A percentile compares a stretch with the other conserved stretches of the same genome.
Conservation (phyloP, 1,140 invertebrate species). For the Drosophila sulfurigaster region DNA sequence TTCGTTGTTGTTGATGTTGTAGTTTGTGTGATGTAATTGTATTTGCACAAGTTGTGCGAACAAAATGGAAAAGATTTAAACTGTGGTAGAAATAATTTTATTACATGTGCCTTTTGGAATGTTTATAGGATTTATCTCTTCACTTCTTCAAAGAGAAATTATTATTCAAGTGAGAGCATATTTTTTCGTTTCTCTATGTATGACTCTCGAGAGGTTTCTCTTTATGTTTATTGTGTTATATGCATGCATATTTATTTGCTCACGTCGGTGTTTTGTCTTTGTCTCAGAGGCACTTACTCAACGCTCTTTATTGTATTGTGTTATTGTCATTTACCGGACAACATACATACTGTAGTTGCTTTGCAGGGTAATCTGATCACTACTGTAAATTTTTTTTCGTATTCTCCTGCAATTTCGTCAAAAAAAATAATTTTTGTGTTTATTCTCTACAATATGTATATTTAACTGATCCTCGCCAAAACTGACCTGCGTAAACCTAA, state of each 20-base stretch:
- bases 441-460: constrained; percentile 66
- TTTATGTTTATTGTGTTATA: constrained; percentile 22
- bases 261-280: constrained; percentile 55
- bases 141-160: too few species aligned
- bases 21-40: constrained; percentile 21
- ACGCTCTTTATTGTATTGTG: constrained; percentile 40
- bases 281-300: constrained; percentile 47
- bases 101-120: too few species aligned
- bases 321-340: constrained; percentile 1
- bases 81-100: background rate
- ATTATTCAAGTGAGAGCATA: too few species aligned
- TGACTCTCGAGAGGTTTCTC: background rate
- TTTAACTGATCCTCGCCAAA: constrained; percentile 44
- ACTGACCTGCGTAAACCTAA: constrained; percentile 71
- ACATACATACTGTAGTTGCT: too few species aligned
- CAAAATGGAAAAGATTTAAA: background rate
- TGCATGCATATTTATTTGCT: constrained; percentile 40
- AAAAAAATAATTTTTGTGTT: constrained; percentile 5
- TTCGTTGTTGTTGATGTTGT: constrained; percentile 14
- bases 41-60: constrained; percentile 33
- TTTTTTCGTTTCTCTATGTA: too few species aligned
- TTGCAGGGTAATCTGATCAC: too few species aligned
- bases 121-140: too few species aligned
- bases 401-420: too few species aligned
- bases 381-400: too few species aligned